Conservation (phyloP, 2,113 vertebrate genomes). For the Bettongia penicillata region DNA sequence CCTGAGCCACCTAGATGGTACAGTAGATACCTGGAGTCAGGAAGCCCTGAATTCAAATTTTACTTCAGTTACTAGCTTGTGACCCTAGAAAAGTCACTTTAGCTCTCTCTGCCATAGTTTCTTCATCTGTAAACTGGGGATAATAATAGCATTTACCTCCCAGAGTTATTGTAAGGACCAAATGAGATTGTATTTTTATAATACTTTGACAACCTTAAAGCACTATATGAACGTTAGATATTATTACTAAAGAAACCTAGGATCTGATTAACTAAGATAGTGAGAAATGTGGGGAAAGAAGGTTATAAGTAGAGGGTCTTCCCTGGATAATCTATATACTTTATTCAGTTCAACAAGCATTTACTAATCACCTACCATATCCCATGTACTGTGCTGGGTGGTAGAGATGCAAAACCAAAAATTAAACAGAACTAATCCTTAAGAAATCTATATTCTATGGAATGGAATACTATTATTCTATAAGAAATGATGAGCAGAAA, state of each 20-base stretch:
- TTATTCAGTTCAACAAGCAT: constrained; percentile 3
- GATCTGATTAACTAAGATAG: not conserved
- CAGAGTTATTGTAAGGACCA: not conserved
- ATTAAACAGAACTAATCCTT: constrained; percentile 18
- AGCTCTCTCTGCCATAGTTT: not conserved
- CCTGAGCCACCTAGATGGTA: not conserved
- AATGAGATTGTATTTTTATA: not conserved
- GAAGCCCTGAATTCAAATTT: not conserved
- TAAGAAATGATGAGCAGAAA: too few relatives aligned
- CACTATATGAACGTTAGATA: not conserved
- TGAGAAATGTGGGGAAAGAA: not conserved
- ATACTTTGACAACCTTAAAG: not conserved
- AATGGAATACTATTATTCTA: too few relatives aligned
- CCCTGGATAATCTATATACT: not conserved
- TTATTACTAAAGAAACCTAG: not conserved
- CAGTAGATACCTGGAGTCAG: not conserved
- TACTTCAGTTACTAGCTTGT: not conserved
- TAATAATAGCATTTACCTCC: not conserved
- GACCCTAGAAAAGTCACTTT: not conserved
- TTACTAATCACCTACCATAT: not conserved
- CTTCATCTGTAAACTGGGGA: not conserved
- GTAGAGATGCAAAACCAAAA: not conserved
- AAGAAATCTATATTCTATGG: not conserved
- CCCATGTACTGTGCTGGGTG: not conserved
- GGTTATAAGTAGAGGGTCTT: not conserved